phyloP scores from a whole-genome alignment of 2,888 invertebrate genomes.

The Micoletzkya japonica region DNA sequence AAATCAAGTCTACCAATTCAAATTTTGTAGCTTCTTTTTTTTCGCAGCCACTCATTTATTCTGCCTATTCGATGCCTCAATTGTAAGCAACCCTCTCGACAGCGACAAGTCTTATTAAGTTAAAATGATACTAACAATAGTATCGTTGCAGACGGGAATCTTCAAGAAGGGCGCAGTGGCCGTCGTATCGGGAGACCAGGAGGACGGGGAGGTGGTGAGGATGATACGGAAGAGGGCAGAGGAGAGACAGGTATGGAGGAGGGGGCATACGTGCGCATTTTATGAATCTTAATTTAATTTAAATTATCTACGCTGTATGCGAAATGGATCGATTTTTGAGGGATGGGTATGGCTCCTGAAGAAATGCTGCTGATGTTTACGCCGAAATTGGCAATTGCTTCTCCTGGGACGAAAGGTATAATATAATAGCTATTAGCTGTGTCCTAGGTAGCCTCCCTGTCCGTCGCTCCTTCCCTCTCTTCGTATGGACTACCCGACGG shows the following conservation, averaged over 20 bases:
- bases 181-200: constrained; percentile 24
- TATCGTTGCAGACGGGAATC: constrained; percentile 32
- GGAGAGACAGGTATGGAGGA: constrained; percentile 18
- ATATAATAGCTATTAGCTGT: not conserved
- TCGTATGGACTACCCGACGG: constrained; percentile 9
- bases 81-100: too few species aligned
- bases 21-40: too few species aligned
- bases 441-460: constrained; percentile 31
- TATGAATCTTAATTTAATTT: not conserved
- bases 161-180: constrained; percentile 30
- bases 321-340: not conserved
- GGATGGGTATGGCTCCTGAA: not conserved
- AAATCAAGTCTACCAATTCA: too few species aligned
- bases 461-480: constrained; percentile 12
- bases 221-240: constrained; percentile 15
- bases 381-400: not conserved
- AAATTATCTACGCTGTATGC: not conserved
- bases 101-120: too few species aligned
- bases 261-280: not conserved
- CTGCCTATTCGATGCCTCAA: too few species aligned
- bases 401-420: too few species aligned
- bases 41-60: too few species aligned
- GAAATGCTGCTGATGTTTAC: not conserved
- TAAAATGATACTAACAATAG: too few species aligned
- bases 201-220: not conserved